These are phyloP conservation scores for Centropus bengalensis DNA, from an alignment of 2,113 vertebrate species.

Conservation along the genomic window DNA sequence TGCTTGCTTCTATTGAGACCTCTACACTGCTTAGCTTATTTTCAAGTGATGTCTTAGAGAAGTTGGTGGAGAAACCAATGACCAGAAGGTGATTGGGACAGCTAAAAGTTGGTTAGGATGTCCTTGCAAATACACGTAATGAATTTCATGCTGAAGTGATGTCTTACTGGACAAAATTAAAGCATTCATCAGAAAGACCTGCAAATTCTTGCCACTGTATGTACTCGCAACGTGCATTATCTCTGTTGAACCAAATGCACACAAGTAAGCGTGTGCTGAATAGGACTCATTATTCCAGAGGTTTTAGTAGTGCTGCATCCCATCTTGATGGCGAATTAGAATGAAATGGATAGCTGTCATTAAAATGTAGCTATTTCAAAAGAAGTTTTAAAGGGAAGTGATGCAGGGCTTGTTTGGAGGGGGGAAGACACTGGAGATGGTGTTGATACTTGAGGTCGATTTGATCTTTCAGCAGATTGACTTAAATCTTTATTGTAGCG, in stretches of 20 bases:
- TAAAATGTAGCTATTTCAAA: neutral
- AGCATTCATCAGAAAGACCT: neutral
- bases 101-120: neutral
- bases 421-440: neutral
- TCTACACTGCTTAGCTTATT: neutral
- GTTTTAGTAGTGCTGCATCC: neutral
- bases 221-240: fast-evolving
- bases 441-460: neutral
- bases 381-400: neutral
- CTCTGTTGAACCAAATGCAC: neutral
- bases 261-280: neutral
- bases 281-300: neutral
- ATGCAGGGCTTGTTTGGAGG: neutral
- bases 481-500: neutral
- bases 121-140: neutral
- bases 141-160: neutral
- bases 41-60: neutral
- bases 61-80: neutral
- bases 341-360: neutral
- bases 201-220: neutral
- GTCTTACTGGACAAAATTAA: neutral
- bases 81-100: neutral
- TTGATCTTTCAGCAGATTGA: neutral
- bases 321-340: neutral
- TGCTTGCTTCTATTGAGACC: neutral